Evolutionary conservation across 2,797 vertebrate species (phyloP).

Genomic region (Acanthurus tractus): DNA sequence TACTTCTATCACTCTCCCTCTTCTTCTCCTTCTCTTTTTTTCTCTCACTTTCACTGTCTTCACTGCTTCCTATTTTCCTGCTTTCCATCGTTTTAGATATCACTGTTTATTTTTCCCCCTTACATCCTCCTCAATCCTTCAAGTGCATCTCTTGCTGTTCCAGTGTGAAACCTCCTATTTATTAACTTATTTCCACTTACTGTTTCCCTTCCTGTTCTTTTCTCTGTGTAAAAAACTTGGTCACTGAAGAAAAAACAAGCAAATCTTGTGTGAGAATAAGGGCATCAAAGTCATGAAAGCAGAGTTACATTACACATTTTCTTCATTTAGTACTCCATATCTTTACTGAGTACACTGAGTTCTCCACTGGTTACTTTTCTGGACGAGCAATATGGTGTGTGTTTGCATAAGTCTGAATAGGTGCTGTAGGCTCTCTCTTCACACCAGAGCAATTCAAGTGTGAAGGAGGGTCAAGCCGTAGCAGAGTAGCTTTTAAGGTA

Average conservation of each 20-base stretch:
- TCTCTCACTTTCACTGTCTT: constrained; percentile 31
- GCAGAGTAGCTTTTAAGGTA: constrained; percentile 45
- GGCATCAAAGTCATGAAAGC: constrained; percentile 9
- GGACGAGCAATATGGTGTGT: constrained; percentile 15
- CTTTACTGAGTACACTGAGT: not conserved
- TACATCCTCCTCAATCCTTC: constrained; percentile 27
- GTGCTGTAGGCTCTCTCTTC: constrained; percentile 39
- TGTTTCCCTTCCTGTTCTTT: constrained; percentile 30
- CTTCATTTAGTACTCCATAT: no score
- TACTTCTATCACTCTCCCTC: constrained; percentile 32
- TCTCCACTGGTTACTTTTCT: constrained; percentile 1
- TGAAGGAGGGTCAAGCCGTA: constrained; percentile 77
- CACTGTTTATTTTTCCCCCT: constrained; percentile 39
- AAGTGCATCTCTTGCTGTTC: constrained; percentile 38
- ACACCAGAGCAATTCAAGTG: constrained; percentile 70
- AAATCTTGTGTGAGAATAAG: constrained; percentile 25
- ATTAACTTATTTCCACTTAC: constrained; percentile 36
- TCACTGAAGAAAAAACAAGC: constrained; percentile 22
- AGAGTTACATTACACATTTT: constrained; percentile 3
- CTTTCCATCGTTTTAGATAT: constrained; percentile 33
- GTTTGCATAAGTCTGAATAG: constrained; percentile 32
- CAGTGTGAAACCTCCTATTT: constrained; percentile 42
- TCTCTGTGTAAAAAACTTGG: constrained; percentile 34
- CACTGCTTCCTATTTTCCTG: constrained; percentile 28
- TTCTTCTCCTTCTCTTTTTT: not conserved